These are phyloP conservation scores for Cyphomyrus discorhynchus DNA, from an alignment of 2,113 vertebrate species.

Conservation along the genomic window DNA sequence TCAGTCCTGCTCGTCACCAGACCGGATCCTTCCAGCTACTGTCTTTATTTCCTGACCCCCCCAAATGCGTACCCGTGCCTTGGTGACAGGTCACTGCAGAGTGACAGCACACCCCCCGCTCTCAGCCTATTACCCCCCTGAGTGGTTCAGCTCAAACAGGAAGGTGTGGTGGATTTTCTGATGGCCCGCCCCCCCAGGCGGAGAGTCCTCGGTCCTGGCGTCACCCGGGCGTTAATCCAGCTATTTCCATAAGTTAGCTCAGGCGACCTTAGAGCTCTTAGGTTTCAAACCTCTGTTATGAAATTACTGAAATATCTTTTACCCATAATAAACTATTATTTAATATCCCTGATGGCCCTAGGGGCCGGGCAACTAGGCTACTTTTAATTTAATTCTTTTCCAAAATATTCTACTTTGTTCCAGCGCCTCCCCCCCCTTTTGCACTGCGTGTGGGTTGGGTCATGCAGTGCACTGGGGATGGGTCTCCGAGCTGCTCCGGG, in stretches of 20 bases:
- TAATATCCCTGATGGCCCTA: background rate
- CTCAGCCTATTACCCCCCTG: background rate
- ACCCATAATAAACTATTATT: background rate
- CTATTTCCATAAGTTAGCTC: background rate
- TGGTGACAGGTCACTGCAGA: no score
- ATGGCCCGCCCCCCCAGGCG: background rate
- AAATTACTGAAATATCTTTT: background rate
- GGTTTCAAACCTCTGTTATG: background rate
- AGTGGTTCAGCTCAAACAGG: constrained; percentile 24
- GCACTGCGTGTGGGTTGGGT: no score
- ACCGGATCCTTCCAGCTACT: background rate
- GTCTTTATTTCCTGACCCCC: background rate
- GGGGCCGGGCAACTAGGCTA: background rate
- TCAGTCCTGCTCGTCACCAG: background rate
- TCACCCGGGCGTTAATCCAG: background rate
- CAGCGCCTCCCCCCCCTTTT: no score
- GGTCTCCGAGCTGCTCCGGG: no score
- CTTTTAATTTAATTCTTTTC: background rate
- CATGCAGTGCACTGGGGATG: no score
- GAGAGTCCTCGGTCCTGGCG: background rate
- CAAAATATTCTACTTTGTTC: background rate
- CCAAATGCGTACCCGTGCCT: background rate
- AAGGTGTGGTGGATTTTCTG: constrained; percentile 14
- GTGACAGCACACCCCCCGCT: background rate
- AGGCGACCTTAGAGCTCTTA: background rate